Conservation (phyloP, 2,113 vertebrate species). For the Panthera leo region DNA sequence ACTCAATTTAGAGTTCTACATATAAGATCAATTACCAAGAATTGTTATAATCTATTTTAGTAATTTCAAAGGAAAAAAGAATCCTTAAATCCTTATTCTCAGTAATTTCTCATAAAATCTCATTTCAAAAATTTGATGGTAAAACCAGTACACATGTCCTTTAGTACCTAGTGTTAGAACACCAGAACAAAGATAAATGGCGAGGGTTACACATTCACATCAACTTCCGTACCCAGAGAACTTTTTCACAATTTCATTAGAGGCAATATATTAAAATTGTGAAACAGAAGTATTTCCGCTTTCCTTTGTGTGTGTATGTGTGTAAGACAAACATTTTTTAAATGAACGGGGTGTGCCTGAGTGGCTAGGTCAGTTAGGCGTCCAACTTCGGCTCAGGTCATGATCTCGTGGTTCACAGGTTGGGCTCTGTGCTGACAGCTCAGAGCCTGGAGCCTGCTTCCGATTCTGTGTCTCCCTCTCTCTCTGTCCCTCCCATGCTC, state of each 20-base stretch:
- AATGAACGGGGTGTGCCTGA: not conserved
- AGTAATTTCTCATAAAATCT: slow-evolving; percentile 63
- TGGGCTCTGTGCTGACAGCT: too few species aligned
- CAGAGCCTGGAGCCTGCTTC: too few species aligned
- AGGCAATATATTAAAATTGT: not conserved
- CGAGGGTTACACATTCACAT: not conserved
- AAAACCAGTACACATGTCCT: not conserved
- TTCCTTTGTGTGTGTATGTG: not conserved
- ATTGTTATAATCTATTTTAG: slow-evolving; percentile 64
- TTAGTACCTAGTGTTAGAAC: not conserved
- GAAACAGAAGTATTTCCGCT: not conserved
- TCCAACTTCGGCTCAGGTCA: too few species aligned
- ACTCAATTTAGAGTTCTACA: slow-evolving; percentile 63
- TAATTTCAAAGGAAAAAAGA: slow-evolving; percentile 49
- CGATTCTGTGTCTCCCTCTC: too few species aligned
- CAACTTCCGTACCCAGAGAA: not conserved
- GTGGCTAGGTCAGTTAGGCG: too few species aligned
- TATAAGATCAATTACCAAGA: slow-evolving; percentile 65
- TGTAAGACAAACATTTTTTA: not conserved
- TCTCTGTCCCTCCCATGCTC: too few species aligned
- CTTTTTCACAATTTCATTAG: slow-evolving; percentile 24
- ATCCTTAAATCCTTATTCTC: not conserved
- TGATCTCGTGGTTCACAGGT: too few species aligned
- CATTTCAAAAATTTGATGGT: slow-evolving; percentile 20
- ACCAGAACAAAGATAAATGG: not conserved